These are phyloP conservation scores for Cranoglanis bouderius DNA, from an alignment of 2,113 vertebrate species.

Conservation along the genomic window DNA sequence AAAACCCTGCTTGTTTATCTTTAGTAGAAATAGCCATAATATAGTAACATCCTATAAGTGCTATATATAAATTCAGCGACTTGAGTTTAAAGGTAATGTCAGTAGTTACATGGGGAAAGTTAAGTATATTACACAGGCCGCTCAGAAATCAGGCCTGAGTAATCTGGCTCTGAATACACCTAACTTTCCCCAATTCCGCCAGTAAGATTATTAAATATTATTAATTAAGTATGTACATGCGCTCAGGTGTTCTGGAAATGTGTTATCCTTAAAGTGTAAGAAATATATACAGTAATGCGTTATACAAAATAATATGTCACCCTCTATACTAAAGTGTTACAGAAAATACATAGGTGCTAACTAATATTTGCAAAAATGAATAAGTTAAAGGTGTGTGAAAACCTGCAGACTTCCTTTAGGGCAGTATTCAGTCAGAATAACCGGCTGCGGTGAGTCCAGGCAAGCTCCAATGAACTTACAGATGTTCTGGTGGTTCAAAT, in stretches of 20 bases:
- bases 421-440: conserved; percentile 55
- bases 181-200: too few relatives aligned
- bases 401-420: conserved; percentile 60
- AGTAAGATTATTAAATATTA: too few relatives aligned
- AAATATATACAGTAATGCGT: background rate
- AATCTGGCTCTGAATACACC: too few relatives aligned
- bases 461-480: conserved; percentile 54
- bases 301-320: background rate
- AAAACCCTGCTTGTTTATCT: background rate
- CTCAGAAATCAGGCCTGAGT: too few relatives aligned
- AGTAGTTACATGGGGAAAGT: too few relatives aligned
- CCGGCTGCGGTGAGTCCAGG: conserved; percentile 47
- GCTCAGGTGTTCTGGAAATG: too few relatives aligned
- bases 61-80: background rate
- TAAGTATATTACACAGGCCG: too few relatives aligned
- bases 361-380: background rate
- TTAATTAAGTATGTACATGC: too few relatives aligned
- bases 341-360: background rate
- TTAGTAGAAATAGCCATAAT: background rate
- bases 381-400: background rate
- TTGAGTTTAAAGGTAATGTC: background rate
- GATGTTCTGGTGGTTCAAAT: conserved; percentile 54
- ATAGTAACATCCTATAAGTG: background rate
- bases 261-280: too few relatives aligned
- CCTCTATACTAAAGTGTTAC: background rate